These are phyloP conservation scores for Pomatostomus ruficeps DNA, from an alignment of 2,113 vertebrate species.

Conservation along the genomic window DNA sequence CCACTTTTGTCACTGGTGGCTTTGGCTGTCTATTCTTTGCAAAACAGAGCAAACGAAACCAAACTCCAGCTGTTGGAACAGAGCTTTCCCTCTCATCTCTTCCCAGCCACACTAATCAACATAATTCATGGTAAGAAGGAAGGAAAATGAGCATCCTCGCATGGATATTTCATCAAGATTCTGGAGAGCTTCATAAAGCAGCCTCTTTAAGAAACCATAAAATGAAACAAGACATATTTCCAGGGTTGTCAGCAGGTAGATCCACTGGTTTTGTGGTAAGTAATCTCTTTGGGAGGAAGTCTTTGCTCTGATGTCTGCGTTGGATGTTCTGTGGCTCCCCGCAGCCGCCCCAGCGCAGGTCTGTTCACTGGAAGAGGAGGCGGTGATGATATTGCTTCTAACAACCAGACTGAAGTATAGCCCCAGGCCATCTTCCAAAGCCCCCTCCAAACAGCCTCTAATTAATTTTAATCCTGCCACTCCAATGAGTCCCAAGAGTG, in stretches of 20 bases:
- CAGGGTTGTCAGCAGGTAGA: slow-evolving; percentile 78
- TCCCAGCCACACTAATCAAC: slow-evolving; percentile 20
- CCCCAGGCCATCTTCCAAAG: slow-evolving; percentile 78
- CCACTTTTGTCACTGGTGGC: neutral
- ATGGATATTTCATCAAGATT: slow-evolving; percentile 61
- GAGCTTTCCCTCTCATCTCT: neutral
- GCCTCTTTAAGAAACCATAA: slow-evolving; percentile 68
- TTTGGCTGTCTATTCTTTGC: neutral
- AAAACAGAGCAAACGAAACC: neutral
- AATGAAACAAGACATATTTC: slow-evolving; percentile 79
- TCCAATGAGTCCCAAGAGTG: slow-evolving; percentile 77
- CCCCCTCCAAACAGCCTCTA: slow-evolving; percentile 80
- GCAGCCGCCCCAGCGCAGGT: slow-evolving; percentile 46
- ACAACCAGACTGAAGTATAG: slow-evolving; percentile 76
- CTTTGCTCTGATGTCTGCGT: slow-evolving; percentile 75
- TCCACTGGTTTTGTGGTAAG: slow-evolving; percentile 75
- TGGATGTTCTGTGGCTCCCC: slow-evolving; percentile 64
- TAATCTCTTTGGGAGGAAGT: slow-evolving; percentile 79
- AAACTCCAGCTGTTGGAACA: neutral
- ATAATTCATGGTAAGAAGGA: slow-evolving; percentile 37
- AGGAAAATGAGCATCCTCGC: neutral
- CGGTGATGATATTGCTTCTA: slow-evolving; percentile 76
- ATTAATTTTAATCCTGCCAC: slow-evolving; percentile 85
- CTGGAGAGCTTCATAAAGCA: slow-evolving; percentile 51
- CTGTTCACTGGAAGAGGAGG: slow-evolving; percentile 61